Percentiles rank a stretch among this genome's conserved stretches.
These are phyloP conservation scores for Myotis myotis DNA, from an alignment of 2,797 vertebrate genomes.

Conservation along the genomic window DNA sequence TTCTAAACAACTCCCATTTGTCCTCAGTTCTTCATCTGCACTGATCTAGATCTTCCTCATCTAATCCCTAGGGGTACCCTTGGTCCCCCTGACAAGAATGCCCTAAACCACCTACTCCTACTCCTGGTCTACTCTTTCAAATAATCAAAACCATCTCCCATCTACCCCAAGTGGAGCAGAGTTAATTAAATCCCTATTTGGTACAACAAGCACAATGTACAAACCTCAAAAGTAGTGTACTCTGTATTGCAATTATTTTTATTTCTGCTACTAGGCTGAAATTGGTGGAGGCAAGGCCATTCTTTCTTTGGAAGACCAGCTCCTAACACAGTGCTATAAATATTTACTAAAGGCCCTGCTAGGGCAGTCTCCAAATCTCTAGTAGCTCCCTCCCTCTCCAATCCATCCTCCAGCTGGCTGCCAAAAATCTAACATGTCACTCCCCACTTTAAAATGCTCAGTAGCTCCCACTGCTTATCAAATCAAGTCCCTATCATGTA, in stretches of 20 bases:
- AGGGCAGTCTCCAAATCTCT: background rate
- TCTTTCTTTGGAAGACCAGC: background rate
- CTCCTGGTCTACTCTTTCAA: background rate
- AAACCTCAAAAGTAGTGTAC: background rate
- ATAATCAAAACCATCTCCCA: background rate
- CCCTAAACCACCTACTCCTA: background rate
- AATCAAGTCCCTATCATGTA: background rate
- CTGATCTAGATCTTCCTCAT: background rate
- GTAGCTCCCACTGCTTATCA: background rate
- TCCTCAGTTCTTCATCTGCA: background rate
- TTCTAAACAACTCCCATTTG: background rate
- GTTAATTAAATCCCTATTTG: background rate
- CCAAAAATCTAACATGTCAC: background rate
- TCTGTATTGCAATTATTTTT: background rate
- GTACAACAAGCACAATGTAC: background rate
- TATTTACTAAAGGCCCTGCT: background rate
- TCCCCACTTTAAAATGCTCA: background rate
- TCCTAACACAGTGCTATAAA: background rate
- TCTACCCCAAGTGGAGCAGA: background rate
- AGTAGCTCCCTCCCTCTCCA: background rate
- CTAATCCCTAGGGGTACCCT: background rate
- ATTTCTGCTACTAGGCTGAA: background rate
- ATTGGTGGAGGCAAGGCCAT: background rate
- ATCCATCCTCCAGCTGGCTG: background rate
- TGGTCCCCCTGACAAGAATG: background rate